phyloP scores from a whole-genome alignment of 2,797 vertebrate genomes.

The Gobionotothen gibberifrons region DNA sequence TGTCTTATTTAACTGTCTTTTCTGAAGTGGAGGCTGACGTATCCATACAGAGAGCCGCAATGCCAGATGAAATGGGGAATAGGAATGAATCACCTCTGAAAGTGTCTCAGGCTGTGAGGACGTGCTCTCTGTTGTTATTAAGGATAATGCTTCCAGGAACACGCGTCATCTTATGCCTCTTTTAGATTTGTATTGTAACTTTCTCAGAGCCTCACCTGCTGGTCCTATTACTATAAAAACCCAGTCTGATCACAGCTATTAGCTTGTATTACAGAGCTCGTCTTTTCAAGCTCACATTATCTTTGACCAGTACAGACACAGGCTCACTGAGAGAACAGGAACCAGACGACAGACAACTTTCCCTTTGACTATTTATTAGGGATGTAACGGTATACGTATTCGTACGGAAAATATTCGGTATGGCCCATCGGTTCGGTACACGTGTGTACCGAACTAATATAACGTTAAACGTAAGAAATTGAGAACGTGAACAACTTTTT shows the following conservation, averaged over 20 bases:
- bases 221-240: too few relatives aligned
- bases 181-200: not conserved
- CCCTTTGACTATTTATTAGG: not conserved
- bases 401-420: too few relatives aligned
- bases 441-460: too few relatives aligned
- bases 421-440: too few relatives aligned
- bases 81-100: not conserved
- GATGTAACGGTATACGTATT: too few relatives aligned
- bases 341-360: not conserved
- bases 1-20: too few relatives aligned
- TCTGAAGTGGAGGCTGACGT: too few relatives aligned
- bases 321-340: not conserved
- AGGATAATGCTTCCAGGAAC: not conserved
- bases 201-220: not conserved
- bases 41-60: too few relatives aligned
- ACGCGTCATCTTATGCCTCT: not conserved
- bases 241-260: fast-evolving
- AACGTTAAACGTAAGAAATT: too few relatives aligned
- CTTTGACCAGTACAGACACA: not conserved
- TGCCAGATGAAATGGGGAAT: too few relatives aligned
- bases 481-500: too few relatives aligned
- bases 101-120: not conserved
- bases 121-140: not conserved
- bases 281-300: not conserved
- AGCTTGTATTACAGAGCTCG: not conserved